phyloP scores from a whole-genome alignment of 2,113 vertebrate species.

The Pelvicachromis taeniatus region DNA sequence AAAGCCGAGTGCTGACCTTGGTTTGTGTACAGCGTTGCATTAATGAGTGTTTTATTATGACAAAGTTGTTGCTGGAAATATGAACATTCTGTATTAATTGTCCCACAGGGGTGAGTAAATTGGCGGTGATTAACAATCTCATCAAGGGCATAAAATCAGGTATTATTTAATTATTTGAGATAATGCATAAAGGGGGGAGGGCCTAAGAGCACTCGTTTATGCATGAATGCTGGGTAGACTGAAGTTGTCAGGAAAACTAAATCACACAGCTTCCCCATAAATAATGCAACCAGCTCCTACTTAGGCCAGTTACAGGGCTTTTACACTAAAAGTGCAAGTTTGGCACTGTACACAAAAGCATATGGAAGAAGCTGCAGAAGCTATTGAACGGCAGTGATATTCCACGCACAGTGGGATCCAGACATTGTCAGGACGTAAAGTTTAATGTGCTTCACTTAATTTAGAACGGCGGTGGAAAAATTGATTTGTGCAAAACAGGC shows the following conservation, averaged over 20 bases:
- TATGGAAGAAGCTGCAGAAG: not conserved
- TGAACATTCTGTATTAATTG: constrained; percentile 40
- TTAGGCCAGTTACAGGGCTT: not conserved
- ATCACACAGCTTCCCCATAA: not conserved
- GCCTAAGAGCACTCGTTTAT: not conserved
- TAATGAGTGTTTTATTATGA: constrained; percentile 39
- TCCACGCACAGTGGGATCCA: not conserved
- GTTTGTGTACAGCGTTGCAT: not conserved
- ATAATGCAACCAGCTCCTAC: not conserved
- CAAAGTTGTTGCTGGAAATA: constrained; percentile 19
- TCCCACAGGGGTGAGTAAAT: constrained; percentile 13
- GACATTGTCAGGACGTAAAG: not conserved
- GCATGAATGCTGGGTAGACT: not conserved
- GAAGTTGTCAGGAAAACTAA: not conserved
- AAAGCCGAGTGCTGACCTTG: constrained; percentile 40
- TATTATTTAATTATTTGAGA: constrained; percentile 19
- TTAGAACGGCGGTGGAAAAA: not conserved
- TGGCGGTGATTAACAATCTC: constrained; percentile 32
- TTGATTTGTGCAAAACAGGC: not conserved
- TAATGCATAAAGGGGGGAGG: not conserved
- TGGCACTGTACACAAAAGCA: not conserved
- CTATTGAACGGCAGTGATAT: not conserved
- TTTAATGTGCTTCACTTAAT: not conserved
- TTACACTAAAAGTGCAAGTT: not conserved
- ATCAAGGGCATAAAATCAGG: constrained; percentile 27